Evolutionary conservation across 2,888 invertebrate species (phyloP), one percentile per base, ranked within the genome.

Genomic region (Bombylius major): DNA sequence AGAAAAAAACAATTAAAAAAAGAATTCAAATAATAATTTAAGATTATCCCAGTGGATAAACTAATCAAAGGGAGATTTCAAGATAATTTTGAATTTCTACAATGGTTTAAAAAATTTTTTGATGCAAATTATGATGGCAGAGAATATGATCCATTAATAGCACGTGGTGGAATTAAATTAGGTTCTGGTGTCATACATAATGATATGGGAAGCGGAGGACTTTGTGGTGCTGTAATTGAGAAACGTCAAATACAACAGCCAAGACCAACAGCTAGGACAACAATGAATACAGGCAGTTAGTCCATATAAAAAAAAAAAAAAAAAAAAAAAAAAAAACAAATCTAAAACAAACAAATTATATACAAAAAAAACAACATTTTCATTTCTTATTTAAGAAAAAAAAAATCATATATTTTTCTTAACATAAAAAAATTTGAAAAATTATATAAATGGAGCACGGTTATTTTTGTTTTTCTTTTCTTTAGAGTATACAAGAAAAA

Each of bases 71-170:
- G 95, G 71, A 87, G 96, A 71, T 99, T 99, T 79, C 99, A 99
- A 84, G 99, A 99, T 80, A 99, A 99, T 82, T 99, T 99, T 83
- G 99, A 99, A 80, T 99, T 99, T 81, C 87, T 99, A 68, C 99
- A 99, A 82, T 99, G 99, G 99, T 99, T 99, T 82, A 99, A 99
- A 84, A 97, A 97, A 77, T 98, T 99, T 80, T 99, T 98, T 77
- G 99, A 99, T 79, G 97, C 98, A 65, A 99, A 99, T 80, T 99
- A 97, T 78, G 95, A 96, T 75, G 97, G 96, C 64, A 86, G 89
- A 68, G 94, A 94, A 65, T 99, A 99, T 77, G 92, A 97, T 73
- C 91, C 95, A 55, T 77, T 88, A 62, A 89, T 89, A 63, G 90
- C 90, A 56, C 84, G 98, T 58, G 88, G 88, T 63, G 89, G 91